A percentile compares a stretch with the other conserved stretches of the same genome.
phyloP scores from a whole-genome alignment of 2,113 vertebrate genomes.

The Halichoerus grypus region DNA sequence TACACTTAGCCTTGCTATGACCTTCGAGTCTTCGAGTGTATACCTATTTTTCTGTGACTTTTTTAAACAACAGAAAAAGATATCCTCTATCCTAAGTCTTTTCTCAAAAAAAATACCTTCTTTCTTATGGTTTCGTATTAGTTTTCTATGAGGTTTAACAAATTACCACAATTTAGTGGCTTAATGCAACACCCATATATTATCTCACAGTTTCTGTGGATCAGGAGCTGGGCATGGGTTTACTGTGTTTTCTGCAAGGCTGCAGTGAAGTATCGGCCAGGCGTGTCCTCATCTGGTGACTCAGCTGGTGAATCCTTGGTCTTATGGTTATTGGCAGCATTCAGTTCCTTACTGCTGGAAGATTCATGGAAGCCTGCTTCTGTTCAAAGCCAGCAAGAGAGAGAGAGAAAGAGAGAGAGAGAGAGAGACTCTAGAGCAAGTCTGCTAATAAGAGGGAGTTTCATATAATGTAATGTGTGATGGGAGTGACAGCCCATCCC shows the following conservation, averaged over 20 bases:
- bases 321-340: neutral
- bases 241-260: neutral
- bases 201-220: neutral
- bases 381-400: neutral
- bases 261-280: neutral
- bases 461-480: neutral
- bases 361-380: neutral
- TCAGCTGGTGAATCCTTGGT: neutral
- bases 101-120: neutral
- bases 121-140: neutral
- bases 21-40: neutral
- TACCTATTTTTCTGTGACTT: neutral
- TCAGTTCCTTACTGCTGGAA: neutral
- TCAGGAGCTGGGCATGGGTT: neutral
- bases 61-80: constrained; percentile 12
- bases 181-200: neutral
- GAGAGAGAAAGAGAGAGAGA: neutral
- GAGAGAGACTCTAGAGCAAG: neutral
- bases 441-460: neutral
- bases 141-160: neutral
- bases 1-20: neutral
- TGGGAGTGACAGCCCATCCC: neutral
- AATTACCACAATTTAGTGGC: neutral
- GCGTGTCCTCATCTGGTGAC: neutral
- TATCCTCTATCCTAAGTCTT: neutral